Evolutionary conservation across 1,140 invertebrate genomes (phyloP), one percentile per base, ranked within the genome.

Genomic region (Ooceraea biroi): DNA sequence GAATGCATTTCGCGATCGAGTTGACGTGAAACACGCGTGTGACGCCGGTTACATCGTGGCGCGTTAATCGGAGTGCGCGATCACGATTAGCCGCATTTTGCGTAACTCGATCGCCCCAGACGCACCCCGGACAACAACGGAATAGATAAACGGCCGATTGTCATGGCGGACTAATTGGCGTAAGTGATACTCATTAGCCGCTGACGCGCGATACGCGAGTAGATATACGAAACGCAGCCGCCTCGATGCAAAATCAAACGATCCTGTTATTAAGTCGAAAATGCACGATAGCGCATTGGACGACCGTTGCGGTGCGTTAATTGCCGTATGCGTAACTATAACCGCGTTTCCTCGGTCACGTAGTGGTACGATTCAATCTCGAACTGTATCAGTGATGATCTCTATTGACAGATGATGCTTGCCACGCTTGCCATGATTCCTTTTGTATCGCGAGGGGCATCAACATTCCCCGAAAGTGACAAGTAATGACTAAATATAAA

Each of bases 241-340:
- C 66, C 22, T 68, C 63, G 22, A 78, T 55, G 44, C 12, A 27
- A 58, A 80, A 46, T 80, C 22, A 22, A 69, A 46, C 30, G 22
- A 27, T 46, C 3, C 17, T 19, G 25, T 71, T 80, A 71, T 57
- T 57, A 57, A 5, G 17, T 57, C 36, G 22, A 71, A 80, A 44
- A 71, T 80, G 65, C 69, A 69, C 50, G 48, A 25, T 22, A 22
- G 41, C n/a, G 44, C 44, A 19, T 48, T 41, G 50, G 7, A 41
- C n/a, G 30, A 57, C 44, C 36, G 19, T 80, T 71, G 69, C 36
- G 3, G 36, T 36, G 65, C 30, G 36, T 58, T 71, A 80, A 80
- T 80, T 71, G 76, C 36, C 41, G 4, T 22, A 36, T 48, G 65
- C 50, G 41, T 80, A 80, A 80, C 2, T 80, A n/a, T 80, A 80